Conservation (phyloP, 92 coral and sea anemone genomes). For the Desmophyllum pertusum region DNA sequence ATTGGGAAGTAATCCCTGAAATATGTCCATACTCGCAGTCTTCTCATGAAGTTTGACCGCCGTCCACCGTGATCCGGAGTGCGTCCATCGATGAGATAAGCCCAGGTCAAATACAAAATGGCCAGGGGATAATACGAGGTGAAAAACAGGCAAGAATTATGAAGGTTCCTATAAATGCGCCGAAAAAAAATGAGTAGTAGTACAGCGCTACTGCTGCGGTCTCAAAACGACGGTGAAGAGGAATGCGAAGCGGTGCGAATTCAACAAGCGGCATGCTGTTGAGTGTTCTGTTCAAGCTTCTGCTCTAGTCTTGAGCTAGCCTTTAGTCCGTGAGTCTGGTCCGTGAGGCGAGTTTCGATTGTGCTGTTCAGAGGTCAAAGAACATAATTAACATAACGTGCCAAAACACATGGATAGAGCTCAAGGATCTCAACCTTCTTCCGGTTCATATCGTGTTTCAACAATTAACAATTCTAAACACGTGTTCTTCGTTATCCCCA, state of each 20-base stretch:
- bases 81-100: slow-evolving; percentile 88
- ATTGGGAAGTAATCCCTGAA: slow-evolving; percentile 95
- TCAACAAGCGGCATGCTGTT: slow-evolving; percentile 78
- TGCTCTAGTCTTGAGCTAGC: too few species aligned
- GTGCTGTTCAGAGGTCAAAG: slow-evolving; percentile 3
- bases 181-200: slow-evolving; percentile 92
- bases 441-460: neutral
- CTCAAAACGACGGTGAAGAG: slow-evolving; percentile 95
- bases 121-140: slow-evolving; percentile 92
- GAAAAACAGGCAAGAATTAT: slow-evolving; percentile 80
- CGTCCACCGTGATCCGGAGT: slow-evolving; percentile 99
- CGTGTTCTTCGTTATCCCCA: too few species aligned
- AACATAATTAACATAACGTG: neutral
- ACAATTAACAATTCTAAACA: too few species aligned
- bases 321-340: neutral
- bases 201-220: slow-evolving; percentile 93
- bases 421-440: neutral
- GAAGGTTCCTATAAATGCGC: slow-evolving; percentile 82
- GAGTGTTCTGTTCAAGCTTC: too few species aligned
- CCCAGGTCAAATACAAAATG: slow-evolving; percentile 87
- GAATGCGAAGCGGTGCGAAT: slow-evolving; percentile 92
- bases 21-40: slow-evolving; percentile 84
- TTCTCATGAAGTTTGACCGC: slow-evolving; percentile 82
- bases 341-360: neutral
- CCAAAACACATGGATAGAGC: neutral